A percentile compares a stretch with the other conserved stretches of the same genome.
Evolutionary conservation across 1,140 invertebrate genomes (phyloP).

Genomic region (Lepidurus arcticus): DNA sequence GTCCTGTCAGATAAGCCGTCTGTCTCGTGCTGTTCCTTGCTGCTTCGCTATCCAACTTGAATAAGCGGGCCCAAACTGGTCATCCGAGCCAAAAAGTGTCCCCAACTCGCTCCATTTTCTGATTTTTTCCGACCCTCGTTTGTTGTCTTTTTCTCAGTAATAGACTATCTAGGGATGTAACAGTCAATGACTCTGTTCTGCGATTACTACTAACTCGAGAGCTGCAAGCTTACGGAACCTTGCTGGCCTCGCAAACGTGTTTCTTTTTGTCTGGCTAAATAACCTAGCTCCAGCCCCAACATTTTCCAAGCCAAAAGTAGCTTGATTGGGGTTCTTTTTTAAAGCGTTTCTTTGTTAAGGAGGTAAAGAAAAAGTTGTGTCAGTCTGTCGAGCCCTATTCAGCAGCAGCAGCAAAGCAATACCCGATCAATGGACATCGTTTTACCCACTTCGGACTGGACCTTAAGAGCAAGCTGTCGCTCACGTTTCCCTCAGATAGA

Average conservation of each 20-base stretch:
- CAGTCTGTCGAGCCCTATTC: not conserved
- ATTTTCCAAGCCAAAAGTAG: too few relatives aligned
- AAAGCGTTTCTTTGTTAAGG: too few relatives aligned
- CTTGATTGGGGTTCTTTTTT: too few relatives aligned
- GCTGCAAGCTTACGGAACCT: too few relatives aligned
- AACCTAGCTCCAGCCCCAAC: too few relatives aligned
- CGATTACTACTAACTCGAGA: too few relatives aligned
- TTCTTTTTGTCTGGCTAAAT: too few relatives aligned
- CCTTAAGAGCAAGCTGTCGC: not conserved
- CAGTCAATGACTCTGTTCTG: too few relatives aligned
- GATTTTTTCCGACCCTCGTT: not conserved
- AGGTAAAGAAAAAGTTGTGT: not conserved
- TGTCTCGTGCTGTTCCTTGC: not conserved
- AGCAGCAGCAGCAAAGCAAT: not conserved
- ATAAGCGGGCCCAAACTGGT: not conserved
- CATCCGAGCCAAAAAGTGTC: not conserved
- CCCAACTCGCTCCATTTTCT: not conserved
- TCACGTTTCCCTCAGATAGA: not conserved
- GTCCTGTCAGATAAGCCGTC: constrained; percentile 4
- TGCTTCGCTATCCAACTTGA: constrained; percentile 8
- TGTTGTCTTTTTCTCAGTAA: not conserved
- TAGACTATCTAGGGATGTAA: too few relatives aligned
- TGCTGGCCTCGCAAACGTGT: too few relatives aligned
- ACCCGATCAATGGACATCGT: not conserved
- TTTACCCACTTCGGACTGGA: not conserved